These are phyloP conservation scores for Bombus fervidus DNA, from an alignment of 1,140 invertebrate genomes.

Conservation along the genomic window DNA sequence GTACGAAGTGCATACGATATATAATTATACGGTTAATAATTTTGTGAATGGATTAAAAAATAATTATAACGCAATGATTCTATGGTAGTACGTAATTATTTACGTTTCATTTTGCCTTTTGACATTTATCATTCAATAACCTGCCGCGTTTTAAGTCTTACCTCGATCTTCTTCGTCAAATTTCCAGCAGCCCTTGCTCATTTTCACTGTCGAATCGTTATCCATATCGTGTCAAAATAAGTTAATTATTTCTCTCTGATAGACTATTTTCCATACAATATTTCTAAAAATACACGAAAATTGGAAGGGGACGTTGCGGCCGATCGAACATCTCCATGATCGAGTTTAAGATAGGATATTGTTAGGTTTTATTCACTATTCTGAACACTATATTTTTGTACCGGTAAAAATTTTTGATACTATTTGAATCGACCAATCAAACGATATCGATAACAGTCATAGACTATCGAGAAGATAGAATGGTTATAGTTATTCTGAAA, in stretches of 20 bases:
- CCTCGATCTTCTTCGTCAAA: slow-evolving; percentile 84
- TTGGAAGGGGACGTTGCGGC: slow-evolving; percentile 56
- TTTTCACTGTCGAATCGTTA: slow-evolving; percentile 63
- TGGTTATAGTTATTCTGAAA: background rate
- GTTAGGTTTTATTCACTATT: slow-evolving; percentile 29
- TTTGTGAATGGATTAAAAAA: background rate
- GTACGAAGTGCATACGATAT: background rate
- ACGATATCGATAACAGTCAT: background rate
- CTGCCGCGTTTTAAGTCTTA: slow-evolving; percentile 62
- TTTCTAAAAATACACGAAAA: slow-evolving; percentile 75
- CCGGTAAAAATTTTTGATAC: slow-evolving; percentile 7
- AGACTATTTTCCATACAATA: slow-evolving; percentile 68
- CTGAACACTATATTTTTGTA: slow-evolving; percentile 21
- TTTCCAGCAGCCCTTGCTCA: slow-evolving; percentile 84
- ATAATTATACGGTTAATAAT: background rate
- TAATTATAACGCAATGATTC: background rate
- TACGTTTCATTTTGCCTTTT: slow-evolving; percentile 22
- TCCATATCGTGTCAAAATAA: slow-evolving; percentile 52
- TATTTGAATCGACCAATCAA: slow-evolving; percentile 35
- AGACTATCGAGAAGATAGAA: background rate
- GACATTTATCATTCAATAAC: slow-evolving; percentile 43
- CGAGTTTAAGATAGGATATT: slow-evolving; percentile 26
- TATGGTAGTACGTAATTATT: background rate
- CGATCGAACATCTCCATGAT: slow-evolving; percentile 58
- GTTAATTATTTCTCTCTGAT: slow-evolving; percentile 22